These are phyloP conservation scores for Mechanitis messenoides DNA, from an alignment of 2,888 invertebrate genomes.

Conservation along the genomic window DNA sequence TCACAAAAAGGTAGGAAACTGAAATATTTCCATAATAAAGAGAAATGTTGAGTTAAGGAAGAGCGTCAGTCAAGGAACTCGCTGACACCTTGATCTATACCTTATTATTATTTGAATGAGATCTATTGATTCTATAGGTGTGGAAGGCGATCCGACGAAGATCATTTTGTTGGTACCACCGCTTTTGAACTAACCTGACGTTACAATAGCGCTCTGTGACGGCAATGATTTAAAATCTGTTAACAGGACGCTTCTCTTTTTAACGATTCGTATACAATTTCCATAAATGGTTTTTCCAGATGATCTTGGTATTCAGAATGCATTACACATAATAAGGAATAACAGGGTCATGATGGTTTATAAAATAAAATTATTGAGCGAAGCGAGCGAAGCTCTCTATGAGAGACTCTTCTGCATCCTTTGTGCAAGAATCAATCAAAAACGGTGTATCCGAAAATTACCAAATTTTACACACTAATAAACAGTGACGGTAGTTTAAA, in stretches of 20 bases:
- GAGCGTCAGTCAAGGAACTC: conserved; percentile 25
- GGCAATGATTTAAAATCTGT: conserved; percentile 78
- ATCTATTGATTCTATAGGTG: conserved; percentile 75
- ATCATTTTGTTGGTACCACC: conserved; percentile 75
- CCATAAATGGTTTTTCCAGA: conserved; percentile 72
- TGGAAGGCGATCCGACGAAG: conserved; percentile 66
- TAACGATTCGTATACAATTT: conserved; percentile 76
- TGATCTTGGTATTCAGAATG: conserved; percentile 60
- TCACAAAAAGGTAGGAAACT: conserved; percentile 62
- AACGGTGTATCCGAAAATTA: too few relatives aligned
- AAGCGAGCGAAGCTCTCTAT: conserved; percentile 5
- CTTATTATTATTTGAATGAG: conserved; percentile 76
- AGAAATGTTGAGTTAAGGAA: conserved; percentile 46
- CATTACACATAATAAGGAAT: conserved; percentile 61
- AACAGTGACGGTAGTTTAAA: too few relatives aligned
- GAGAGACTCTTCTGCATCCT: too few relatives aligned
- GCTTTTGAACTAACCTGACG: conserved; percentile 75
- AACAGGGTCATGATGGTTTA: conserved; percentile 39
- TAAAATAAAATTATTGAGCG: conserved; percentile 32
- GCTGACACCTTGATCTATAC: conserved; percentile 66
- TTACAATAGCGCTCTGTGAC: conserved; percentile 71
- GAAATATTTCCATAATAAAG: conserved; percentile 75
- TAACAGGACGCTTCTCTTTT: conserved; percentile 76
- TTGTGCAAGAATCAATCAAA: too few relatives aligned
- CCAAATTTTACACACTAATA: too few relatives aligned